Evolutionary conservation across 2,888 invertebrate genomes (phyloP), one percentile per base, ranked within the genome.

Genomic region (Chaitophorus viminalis): DNA sequence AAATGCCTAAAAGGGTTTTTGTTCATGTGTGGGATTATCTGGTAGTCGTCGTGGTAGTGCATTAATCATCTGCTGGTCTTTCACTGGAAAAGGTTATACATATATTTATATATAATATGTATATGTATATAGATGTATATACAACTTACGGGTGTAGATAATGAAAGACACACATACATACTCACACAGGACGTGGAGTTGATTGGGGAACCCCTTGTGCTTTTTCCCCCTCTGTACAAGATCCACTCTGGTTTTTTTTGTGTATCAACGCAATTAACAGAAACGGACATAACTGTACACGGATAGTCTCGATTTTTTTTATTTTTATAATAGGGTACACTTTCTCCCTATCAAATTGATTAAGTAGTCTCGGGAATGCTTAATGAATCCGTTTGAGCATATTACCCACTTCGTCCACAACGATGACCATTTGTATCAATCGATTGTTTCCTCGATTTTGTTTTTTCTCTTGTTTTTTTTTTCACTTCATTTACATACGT

Each of bases 51-150:
- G 87, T 87, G 87, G 79, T 79, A 81, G 87, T 81, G 87, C 87
- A 87, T 87, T 81, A 87, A 87, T 87, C 87, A 87, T 87, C 79
- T 46, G 1, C 74, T n/a, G 86, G 87, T 87, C 74, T 87, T 87
- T 87, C 74, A 21, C 31, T 18, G 81, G 74, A 87, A 60, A 60
- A 79, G 70, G 86, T 70, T 79, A 85, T 33, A 85, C 46, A 29
- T 17, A 29, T 29, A 60, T 29, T 21, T 36, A 21, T 36, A 75
- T 33, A n/a, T 72, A 11, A 5, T 39, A 33, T 33, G 21, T 54
- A 79, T 79, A 82, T 46, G 29, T 68, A 33, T 60, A 60, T 60
- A 79, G 21, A 68, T 68, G n/a, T n/a, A 70, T 46, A 46, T 39
- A 70, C 76, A 25, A 33, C 33, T 25, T 31, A 18, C 36, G 21